Base-by-base conservation (phyloP, 2,797 vertebrate genomes). In the Picus viridis region DNA sequence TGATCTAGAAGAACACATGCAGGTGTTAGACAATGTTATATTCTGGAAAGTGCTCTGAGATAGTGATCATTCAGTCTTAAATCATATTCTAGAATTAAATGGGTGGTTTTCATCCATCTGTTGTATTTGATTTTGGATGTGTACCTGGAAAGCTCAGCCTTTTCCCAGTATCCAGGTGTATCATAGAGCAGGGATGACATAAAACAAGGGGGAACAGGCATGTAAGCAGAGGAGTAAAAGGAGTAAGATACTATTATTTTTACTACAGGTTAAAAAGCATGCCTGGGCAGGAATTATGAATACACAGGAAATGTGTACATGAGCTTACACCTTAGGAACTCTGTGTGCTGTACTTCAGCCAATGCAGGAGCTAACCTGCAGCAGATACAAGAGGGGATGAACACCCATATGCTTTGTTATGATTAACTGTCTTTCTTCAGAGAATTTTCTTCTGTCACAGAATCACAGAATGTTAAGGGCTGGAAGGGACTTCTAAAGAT, bases 221-320 rank as follows among this genome's bases (percentile, higher is more conserved):
- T 41, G 8, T 63, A 78, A 88, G n/a, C 62, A 68, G 36, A 88
- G 51, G 7, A 69, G 3, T 23, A 12, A 70, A 81, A 6, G 7
- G 30, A 61, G 13, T 58, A 65, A 19, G 70, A 13, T 69, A 47
- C 14, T 77, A 3, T 62, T 32, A 0, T 62, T 85, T 85, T 87
- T 69, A 65, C 49, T 74, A 5, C 32, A 64, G 56, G 29, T 74
- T 81, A 26, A 67, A 81, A 80, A 49, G 6, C 11, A 0, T 59
- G 57, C 41, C 84, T 88, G 43, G 43, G n/a, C 85, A 86, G 73
- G 76, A 71, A 8, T 69, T 79, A 4, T 41, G 29, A 90, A 39
- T 19, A 24, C 22, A 7, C 0, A 4, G 51, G 32, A 68, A 58
- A 43, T 86, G 43, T 39, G 82, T 6, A 1, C 0, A 0, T 65